These are phyloP conservation scores for Phalanger gymnotis DNA, from an alignment of 2,797 vertebrate genomes.

Conservation along the genomic window DNA sequence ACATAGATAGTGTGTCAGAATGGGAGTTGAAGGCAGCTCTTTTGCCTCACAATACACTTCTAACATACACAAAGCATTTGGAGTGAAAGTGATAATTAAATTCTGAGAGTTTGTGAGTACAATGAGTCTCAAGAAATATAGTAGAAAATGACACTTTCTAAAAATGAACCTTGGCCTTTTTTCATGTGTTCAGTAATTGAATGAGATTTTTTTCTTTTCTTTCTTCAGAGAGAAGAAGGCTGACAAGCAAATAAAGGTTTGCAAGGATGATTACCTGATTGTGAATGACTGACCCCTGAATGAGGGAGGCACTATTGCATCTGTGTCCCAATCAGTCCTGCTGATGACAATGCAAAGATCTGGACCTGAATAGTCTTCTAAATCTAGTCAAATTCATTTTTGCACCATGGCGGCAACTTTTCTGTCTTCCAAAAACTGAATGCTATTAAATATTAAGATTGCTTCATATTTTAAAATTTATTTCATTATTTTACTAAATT, in stretches of 20 bases:
- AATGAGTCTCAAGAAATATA: constrained; percentile 21
- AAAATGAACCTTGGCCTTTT: constrained; percentile 27
- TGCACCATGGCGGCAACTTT: background rate
- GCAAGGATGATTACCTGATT: background rate
- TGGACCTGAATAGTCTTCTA: background rate
- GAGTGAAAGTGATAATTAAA: constrained; percentile 24
- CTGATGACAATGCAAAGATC: background rate
- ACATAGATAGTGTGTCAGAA: background rate
- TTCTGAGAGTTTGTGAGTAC: constrained; percentile 5
- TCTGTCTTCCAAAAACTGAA: constrained; percentile 17
- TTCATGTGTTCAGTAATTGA: background rate
- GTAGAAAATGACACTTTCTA: background rate
- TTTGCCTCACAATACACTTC: background rate
- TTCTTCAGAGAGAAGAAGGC: constrained; percentile 2
- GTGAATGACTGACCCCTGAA: constrained; percentile 8
- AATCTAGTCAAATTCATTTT: background rate
- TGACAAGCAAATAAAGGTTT: background rate
- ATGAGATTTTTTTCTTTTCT: constrained; percentile 24
- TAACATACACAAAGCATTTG: background rate
- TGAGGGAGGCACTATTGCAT: background rate
- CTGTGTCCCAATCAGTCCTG: background rate
- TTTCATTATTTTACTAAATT: background rate
- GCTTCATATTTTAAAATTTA: constrained; percentile 33
- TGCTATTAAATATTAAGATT: background rate
- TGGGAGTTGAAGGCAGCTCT: background rate